A percentile compares a stretch with the other conserved stretches of the same genome.
Conservation (phyloP, 2,113 vertebrate genomes). For the Syrrhaptes paradoxus region DNA sequence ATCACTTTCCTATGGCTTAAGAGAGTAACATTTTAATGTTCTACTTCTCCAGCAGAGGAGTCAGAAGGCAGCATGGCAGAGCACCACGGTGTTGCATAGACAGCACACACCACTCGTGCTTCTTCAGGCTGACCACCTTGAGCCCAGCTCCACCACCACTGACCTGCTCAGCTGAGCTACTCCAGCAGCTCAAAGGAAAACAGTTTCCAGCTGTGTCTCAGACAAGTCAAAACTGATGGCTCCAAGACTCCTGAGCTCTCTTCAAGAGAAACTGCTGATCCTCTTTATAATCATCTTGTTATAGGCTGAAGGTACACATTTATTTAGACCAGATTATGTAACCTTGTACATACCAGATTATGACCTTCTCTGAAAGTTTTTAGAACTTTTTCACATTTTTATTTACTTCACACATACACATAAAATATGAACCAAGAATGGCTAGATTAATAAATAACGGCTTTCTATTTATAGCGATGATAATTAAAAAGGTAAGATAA, state of each 20-base stretch:
- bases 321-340: background rate
- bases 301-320: background rate
- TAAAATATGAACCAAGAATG: background rate
- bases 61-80: background rate
- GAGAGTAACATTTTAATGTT: background rate
- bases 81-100: background rate
- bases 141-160: background rate
- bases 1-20: background rate
- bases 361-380: background rate
- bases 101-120: fast-evolving
- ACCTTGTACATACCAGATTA: background rate
- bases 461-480: background rate
- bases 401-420: background rate
- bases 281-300: background rate
- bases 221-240: background rate
- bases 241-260: background rate
- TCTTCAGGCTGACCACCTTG: background rate
- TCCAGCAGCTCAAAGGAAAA: background rate
- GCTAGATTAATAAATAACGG: background rate
- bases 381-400: background rate
- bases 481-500: background rate
- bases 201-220: background rate
- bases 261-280: background rate
- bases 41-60: background rate
- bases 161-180: background rate